Evolutionary conservation across 2,888 invertebrate genomes (phyloP).

Genomic region (Crepidodera aurea): DNA sequence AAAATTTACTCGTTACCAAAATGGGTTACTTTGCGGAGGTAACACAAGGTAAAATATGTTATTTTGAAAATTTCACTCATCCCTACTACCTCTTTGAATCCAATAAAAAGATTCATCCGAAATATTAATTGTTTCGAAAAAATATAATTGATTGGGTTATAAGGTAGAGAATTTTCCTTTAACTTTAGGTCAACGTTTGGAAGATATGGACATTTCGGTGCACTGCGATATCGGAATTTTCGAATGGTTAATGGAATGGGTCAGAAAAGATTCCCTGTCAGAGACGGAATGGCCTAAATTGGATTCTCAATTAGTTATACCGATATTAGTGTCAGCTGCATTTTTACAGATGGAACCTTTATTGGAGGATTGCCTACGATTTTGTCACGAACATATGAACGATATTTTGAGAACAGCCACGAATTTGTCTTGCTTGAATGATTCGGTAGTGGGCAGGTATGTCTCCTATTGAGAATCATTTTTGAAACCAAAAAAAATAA

Average conservation of each 20-base stretch:
- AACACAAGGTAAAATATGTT: slow-evolving; percentile 67
- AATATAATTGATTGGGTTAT: too few species aligned
- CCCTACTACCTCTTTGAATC: too few species aligned
- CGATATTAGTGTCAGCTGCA: slow-evolving; percentile 92
- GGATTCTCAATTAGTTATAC: slow-evolving; percentile 87
- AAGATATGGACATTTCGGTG: slow-evolving; percentile 84
- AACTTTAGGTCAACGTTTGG: slow-evolving; percentile 50
- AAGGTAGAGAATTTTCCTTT: too few species aligned
- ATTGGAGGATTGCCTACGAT: slow-evolving; percentile 84
- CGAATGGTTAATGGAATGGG: slow-evolving; percentile 96
- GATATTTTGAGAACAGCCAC: slow-evolving; percentile 87
- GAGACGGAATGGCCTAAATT: slow-evolving; percentile 74
- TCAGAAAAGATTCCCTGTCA: slow-evolving; percentile 77
- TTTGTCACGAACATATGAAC: slow-evolving; percentile 86
- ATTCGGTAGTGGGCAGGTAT: slow-evolving; percentile 71
- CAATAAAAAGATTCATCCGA: too few species aligned
- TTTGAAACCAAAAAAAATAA: too few species aligned
- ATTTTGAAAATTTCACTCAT: not conserved
- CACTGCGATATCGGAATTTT: slow-evolving; percentile 96
- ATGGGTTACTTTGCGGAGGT: slow-evolving; percentile 97
- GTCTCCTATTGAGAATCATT: too few species aligned
- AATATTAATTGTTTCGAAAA: too few species aligned
- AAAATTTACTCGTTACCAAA: slow-evolving; percentile 84
- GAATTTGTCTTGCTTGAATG: slow-evolving; percentile 89
- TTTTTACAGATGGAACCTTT: slow-evolving; percentile 95